A percentile compares a stretch with the other conserved stretches of the same genome.
These are phyloP conservation scores for Teleogryllus oceanicus DNA, from an alignment of 2,888 invertebrate genomes.

Conservation along the genomic window DNA sequence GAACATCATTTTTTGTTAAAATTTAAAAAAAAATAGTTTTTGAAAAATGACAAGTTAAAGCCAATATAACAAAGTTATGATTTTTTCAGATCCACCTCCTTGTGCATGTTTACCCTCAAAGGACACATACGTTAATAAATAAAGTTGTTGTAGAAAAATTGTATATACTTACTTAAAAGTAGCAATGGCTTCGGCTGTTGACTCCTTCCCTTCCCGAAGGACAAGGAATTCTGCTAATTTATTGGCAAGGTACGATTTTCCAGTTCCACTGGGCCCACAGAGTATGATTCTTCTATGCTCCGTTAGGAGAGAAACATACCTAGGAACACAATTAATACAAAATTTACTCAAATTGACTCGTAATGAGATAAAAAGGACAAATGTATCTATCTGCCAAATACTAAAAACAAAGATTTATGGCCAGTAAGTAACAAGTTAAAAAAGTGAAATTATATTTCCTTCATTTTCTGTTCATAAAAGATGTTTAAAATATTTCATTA, in stretches of 20 bases:
- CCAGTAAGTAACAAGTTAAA: too few species aligned
- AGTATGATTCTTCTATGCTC: conserved; percentile 92
- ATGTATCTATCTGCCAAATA: background rate
- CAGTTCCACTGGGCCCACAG: conserved; percentile 94
- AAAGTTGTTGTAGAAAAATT: background rate
- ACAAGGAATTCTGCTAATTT: conserved; percentile 93
- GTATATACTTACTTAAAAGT: conserved; percentile 74
- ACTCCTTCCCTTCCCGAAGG: conserved; percentile 68
- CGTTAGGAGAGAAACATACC: conserved; percentile 78
- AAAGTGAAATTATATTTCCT: too few species aligned
- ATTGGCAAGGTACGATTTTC: conserved; percentile 93
- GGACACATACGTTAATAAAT: background rate
- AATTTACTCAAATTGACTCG: background rate
- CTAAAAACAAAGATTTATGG: background rate
- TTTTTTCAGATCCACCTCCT: background rate
- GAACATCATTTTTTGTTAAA: background rate
- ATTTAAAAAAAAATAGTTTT: background rate
- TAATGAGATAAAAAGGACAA: background rate
- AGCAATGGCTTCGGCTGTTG: conserved; percentile 86
- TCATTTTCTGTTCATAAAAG: too few species aligned
- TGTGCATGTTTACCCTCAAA: background rate
- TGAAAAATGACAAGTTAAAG: background rate
- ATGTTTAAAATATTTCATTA: too few species aligned
- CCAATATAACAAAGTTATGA: background rate
- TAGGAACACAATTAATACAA: conserved; percentile 40